Percentiles rank a stretch among this genome's conserved stretches.
Evolutionary conservation across 64 coral and sea anemone species (phyloP).

Genomic region (Catalaphyllia jardinei): DNA sequence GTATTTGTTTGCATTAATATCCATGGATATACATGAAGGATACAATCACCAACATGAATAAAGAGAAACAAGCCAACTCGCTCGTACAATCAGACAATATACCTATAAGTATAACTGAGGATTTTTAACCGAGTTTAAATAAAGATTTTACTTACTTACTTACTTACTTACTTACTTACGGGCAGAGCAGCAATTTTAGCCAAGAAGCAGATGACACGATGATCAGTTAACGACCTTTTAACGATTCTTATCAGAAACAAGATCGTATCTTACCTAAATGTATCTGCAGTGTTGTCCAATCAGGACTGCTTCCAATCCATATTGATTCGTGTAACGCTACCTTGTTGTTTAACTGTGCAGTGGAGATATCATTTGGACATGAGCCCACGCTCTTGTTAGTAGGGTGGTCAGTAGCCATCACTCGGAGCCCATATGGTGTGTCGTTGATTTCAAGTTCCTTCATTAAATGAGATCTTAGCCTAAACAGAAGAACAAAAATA

Average conservation of each 20-base stretch:
- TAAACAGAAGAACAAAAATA: neutral
- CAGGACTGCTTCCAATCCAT: conserved; percentile 65
- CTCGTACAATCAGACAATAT: no score
- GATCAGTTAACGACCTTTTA: neutral
- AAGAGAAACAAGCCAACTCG: no score
- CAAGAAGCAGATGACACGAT: no score
- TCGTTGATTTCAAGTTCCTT: conserved; percentile 67
- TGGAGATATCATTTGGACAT: neutral
- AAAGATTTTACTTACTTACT: no score
- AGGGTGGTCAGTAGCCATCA: conserved; percentile 48
- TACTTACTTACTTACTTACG: no score
- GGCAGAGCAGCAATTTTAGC: no score
- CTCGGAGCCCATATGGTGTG: conserved; percentile 68
- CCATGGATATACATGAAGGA: no score
- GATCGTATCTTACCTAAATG: conserved; percentile 41
- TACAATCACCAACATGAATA: no score
- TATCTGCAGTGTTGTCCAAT: conserved; percentile 63
- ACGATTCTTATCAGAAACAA: neutral
- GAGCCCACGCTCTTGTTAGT: conserved; percentile 32
- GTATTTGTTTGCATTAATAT: no score
- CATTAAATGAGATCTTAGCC: conserved; percentile 52
- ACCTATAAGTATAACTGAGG: no score
- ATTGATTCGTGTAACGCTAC: conserved; percentile 33
- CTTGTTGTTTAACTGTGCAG: neutral
- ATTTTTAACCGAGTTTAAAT: no score